These are phyloP conservation scores for Ophioderma brevispina DNA, from an alignment of 35 echinoderm and acorn worm species.

Conservation along the genomic window DNA sequence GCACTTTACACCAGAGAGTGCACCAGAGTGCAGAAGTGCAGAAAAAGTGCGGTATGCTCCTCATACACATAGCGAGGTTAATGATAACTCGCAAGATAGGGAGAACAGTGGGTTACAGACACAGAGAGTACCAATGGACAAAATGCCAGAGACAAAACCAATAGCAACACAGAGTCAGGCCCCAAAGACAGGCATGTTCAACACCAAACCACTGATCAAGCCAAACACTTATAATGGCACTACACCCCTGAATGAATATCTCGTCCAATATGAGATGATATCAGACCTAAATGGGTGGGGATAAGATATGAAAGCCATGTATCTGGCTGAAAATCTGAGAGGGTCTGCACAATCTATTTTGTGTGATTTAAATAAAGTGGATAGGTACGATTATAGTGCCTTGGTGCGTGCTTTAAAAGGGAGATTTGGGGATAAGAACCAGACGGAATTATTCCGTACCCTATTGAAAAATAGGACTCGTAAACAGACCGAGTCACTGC, in stretches of 20 bases:
- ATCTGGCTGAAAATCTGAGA: constrained; percentile 31
- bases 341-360: constrained; percentile 33
- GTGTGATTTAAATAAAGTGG: constrained; percentile 21
- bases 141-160: too few species aligned
- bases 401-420: not conserved
- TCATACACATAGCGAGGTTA: too few species aligned
- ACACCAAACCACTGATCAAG: too few species aligned
- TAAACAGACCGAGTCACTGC: constrained; percentile 6
- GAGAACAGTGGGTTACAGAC: too few species aligned
- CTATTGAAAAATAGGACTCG: constrained; percentile 7
- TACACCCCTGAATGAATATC: constrained; percentile 29
- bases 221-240: constrained; percentile 37
- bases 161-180: too few species aligned
- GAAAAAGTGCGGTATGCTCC: too few species aligned
- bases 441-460: constrained; percentile 27
- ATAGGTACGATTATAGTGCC: not conserved
- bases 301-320: not conserved
- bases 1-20: too few species aligned
- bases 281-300: constrained; percentile 47
- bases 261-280: constrained; percentile 33
- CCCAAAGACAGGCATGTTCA: too few species aligned
- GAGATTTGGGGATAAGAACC: constrained; percentile 22
- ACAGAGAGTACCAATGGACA: too few species aligned
- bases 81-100: too few species aligned
- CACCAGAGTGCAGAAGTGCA: too few species aligned